phyloP scores from a whole-genome alignment of 1,140 invertebrate species.

The Plodia interpunctella region DNA sequence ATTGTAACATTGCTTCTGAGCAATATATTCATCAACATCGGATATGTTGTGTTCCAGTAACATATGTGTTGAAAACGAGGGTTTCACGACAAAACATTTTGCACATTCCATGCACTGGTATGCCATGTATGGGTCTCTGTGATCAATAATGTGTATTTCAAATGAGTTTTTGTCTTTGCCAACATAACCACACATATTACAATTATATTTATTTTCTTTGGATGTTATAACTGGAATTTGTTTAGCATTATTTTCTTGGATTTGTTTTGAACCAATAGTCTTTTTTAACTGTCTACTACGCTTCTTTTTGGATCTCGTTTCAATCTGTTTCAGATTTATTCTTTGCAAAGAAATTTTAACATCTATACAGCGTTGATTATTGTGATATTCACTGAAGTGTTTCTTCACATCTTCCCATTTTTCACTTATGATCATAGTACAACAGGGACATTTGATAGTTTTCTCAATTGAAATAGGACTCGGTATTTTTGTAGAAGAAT shows the following conservation, averaged over 20 bases:
- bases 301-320: conserved; percentile 22
- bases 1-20: conserved; percentile 77
- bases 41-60: conserved; percentile 79
- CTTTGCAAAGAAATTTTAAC: conserved; percentile 40
- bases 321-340: conserved; percentile 35
- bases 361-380: conserved; percentile 49
- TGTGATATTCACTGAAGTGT: conserved; percentile 51
- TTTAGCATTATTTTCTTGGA: conserved; percentile 20
- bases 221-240: conserved; percentile 18
- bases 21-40: conserved; percentile 78
- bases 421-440: conserved; percentile 15
- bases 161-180: conserved; percentile 69
- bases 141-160: conserved; percentile 76
- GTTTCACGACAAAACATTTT: conserved; percentile 81
- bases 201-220: conserved; percentile 33
- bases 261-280: conserved; percentile 23
- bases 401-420: conserved; percentile 53
- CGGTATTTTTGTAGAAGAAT: neutral
- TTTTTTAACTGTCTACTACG: conserved; percentile 16
- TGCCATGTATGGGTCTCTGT: conserved; percentile 77
- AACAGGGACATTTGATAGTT: neutral
- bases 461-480: neutral
- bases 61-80: conserved; percentile 81
- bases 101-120: conserved; percentile 84
- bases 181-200: conserved; percentile 75